Evolutionary conservation across 2,797 vertebrate genomes (phyloP).

Genomic region (Tokudaia tokunoshimensis): DNA sequence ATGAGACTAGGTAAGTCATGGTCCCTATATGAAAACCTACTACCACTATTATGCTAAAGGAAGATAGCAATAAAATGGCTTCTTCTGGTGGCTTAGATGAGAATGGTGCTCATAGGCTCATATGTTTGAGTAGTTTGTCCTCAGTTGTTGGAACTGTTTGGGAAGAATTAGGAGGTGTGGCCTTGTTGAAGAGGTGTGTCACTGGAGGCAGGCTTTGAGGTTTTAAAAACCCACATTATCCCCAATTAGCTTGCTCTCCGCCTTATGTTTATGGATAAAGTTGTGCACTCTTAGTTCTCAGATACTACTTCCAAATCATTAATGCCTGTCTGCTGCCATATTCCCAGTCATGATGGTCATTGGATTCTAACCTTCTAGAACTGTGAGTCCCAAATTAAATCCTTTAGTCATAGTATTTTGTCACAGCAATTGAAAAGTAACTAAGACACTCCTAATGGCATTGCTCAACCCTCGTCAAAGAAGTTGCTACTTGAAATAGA

Average conservation of each 20-base stretch:
- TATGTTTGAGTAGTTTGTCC: neutral
- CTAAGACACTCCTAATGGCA: neutral
- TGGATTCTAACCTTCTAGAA: neutral
- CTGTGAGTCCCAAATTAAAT: neutral
- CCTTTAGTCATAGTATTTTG: neutral
- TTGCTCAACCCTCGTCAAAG: neutral
- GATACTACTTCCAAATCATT: neutral
- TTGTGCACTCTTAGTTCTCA: neutral
- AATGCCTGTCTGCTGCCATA: neutral
- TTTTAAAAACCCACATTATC: no score
- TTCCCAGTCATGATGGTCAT: neutral
- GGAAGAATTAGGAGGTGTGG: neutral
- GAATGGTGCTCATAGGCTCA: no score
- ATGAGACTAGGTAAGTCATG: neutral
- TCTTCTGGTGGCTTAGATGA: neutral
- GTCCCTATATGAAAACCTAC: neutral
- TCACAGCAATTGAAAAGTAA: neutral
- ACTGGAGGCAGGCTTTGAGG: neutral
- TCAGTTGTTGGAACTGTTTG: neutral
- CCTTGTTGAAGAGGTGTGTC: neutral
- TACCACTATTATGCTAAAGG: neutral
- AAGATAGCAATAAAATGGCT: neutral
- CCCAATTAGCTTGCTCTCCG: neutral
- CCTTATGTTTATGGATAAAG: neutral
- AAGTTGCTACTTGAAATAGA: neutral